A percentile compares a stretch with the other conserved stretches of the same genome.
Conservation (phyloP, 2,113 vertebrate species). For the Archilochus colubris region DNA sequence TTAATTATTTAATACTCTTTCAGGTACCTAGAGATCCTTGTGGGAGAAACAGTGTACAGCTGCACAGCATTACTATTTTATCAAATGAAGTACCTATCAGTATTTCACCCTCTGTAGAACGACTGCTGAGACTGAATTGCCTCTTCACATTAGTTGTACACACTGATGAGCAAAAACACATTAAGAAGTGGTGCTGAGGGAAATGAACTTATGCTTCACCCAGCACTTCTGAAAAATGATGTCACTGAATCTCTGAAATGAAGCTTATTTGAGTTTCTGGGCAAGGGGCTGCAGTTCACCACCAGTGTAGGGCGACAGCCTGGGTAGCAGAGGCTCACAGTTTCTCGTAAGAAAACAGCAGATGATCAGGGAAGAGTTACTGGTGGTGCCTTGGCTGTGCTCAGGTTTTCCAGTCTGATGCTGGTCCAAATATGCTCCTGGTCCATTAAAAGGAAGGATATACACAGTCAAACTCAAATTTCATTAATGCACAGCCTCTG, state of each 20-base stretch:
- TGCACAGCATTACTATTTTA: constrained; percentile 70
- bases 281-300: neutral
- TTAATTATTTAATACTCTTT: constrained; percentile 73
- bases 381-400: neutral
- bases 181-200: constrained; percentile 46
- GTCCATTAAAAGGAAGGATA: constrained; percentile 14
- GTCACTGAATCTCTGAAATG: constrained; percentile 16
- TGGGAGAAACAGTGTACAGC: constrained; percentile 60
- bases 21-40: constrained; percentile 55
- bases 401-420: constrained; percentile 18
- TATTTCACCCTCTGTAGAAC: constrained; percentile 61
- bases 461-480: neutral
- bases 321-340: neutral
- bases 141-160: constrained; percentile 61
- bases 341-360: neutral
- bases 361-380: neutral
- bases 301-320: neutral
- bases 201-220: constrained; percentile 57
- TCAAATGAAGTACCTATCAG: constrained; percentile 69
- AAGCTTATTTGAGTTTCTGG: constrained; percentile 10
- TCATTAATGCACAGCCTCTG: constrained; percentile 23
- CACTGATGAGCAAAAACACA: constrained; percentile 67
- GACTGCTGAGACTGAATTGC: constrained; percentile 62
- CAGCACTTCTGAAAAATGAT: constrained; percentile 52
- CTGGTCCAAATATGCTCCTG: neutral